Percentiles rank a stretch among this genome's conserved stretches.
Evolutionary conservation across 1,140 invertebrate genomes (phyloP).

Genomic region (Battus philenor): DNA sequence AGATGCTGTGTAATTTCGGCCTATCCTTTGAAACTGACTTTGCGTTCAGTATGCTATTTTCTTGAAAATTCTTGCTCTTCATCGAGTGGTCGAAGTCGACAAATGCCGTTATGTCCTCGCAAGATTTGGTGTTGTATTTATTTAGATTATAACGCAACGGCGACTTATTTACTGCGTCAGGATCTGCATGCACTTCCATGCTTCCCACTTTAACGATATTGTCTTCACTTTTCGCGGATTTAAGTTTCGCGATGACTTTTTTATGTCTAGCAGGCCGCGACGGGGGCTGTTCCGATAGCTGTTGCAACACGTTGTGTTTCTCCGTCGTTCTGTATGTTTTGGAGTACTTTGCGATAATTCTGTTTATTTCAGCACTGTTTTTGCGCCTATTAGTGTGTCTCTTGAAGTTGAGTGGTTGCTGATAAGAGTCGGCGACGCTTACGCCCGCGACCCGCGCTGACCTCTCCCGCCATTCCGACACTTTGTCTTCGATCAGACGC

Average conservation of each 20-base stretch:
- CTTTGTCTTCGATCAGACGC: constrained; percentile 68
- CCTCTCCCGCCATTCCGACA: constrained; percentile 69
- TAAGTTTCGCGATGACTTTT: constrained; percentile 40
- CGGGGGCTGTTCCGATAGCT: constrained; percentile 35
- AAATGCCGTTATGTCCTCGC: constrained; percentile 62
- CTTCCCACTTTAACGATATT: constrained; percentile 48
- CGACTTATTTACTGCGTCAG: constrained; percentile 21
- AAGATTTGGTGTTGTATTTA: constrained; percentile 63
- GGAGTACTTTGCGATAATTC: constrained; percentile 73
- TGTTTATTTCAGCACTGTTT: constrained; percentile 71
- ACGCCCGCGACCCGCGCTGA: constrained; percentile 64
- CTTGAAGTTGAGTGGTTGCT: constrained; percentile 67
- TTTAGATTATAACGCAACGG: constrained; percentile 32
- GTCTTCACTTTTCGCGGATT: constrained; percentile 59
- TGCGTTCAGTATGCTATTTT: constrained; percentile 60
- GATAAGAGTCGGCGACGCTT: constrained; percentile 66
- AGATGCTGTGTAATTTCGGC: constrained; percentile 48
- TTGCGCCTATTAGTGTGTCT: constrained; percentile 68
- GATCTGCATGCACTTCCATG: constrained; percentile 43
- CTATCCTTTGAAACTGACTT: constrained; percentile 33
- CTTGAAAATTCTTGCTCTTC: constrained; percentile 59
- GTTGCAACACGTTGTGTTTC: constrained; percentile 28
- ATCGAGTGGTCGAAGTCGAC: constrained; percentile 44
- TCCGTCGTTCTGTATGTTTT: constrained; percentile 52
- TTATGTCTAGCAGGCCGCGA: constrained; percentile 51